Evolutionary conservation across 2,888 invertebrate genomes (phyloP).

Genomic region (Hydrotaea diabolus): DNA sequence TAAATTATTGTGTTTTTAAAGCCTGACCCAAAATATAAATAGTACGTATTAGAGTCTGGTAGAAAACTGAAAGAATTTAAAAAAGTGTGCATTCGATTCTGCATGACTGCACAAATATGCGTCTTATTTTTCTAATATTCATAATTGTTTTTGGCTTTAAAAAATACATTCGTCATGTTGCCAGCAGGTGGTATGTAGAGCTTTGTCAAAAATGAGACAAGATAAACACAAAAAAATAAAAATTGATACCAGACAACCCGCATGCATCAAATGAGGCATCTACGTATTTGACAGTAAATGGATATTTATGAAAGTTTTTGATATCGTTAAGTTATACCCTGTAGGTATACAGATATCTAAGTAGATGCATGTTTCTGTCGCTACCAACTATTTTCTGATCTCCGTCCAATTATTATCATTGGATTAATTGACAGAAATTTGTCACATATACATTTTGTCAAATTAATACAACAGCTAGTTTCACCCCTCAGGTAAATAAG

Average conservation of each 20-base stretch:
- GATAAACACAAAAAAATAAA: background rate
- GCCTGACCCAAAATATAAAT: too few species aligned
- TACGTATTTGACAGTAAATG: background rate
- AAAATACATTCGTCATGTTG: conserved; percentile 1
- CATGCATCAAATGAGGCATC: background rate
- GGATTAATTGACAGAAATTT: conserved; percentile 10
- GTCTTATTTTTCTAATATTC: conserved; percentile 6
- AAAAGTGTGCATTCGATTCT: too few species aligned
- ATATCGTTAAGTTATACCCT: background rate
- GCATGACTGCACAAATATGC: too few species aligned
- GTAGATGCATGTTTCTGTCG: background rate
- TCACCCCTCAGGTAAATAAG: background rate
- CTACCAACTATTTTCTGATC: conserved; percentile 12
- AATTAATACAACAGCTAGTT: conserved; percentile 3
- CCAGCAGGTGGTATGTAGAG: conserved; percentile 3
- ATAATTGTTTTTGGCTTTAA: background rate
- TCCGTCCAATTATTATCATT: background rate
- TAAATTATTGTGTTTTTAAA: too few species aligned
- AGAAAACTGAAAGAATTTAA: too few species aligned
- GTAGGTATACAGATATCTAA: background rate
- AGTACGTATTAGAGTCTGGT: too few species aligned
- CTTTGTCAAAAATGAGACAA: conserved; percentile 7
- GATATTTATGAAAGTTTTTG: conserved; percentile 13
- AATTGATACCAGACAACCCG: background rate
- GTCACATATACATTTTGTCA: background rate